Evolutionary conservation across 2,113 vertebrate genomes (phyloP).

Genomic region (Rhinichthys klamathensis): DNA sequence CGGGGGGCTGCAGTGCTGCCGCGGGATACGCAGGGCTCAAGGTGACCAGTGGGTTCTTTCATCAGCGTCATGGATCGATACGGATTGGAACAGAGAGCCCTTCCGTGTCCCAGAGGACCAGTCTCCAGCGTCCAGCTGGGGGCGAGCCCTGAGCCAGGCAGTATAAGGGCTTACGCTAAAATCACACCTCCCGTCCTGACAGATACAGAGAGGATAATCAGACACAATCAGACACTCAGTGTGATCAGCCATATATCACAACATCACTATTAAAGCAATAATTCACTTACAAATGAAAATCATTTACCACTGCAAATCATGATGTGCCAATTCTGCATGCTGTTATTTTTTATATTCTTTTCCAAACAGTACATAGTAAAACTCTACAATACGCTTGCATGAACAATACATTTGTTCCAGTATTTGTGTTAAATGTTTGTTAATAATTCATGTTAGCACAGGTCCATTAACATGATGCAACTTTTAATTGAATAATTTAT

Average conservation of each 20-base stretch:
- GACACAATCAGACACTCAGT: conserved; percentile 32
- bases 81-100: conserved; percentile 58
- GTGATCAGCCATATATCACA: not conserved
- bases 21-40: conserved; percentile 59
- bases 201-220: conserved; percentile 48
- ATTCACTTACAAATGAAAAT: not conserved
- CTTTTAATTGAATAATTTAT: no score
- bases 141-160: conserved; percentile 51
- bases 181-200: conserved; percentile 37
- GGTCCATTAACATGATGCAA: no score
- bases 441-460: no score
- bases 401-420: no score
- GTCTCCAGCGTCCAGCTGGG: conserved; percentile 54
- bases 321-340: not conserved
- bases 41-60: conserved; percentile 62
- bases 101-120: conserved; percentile 48
- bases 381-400: no score
- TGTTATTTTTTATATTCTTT: not conserved
- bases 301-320: not conserved
- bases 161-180: conserved; percentile 38
- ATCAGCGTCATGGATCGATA: conserved; percentile 65
- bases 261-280: not conserved
- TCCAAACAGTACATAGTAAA: not conserved
- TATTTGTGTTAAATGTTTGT: no score
- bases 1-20: conserved; percentile 52